Base-by-base conservation (phyloP, 1,140 invertebrate species). In the Sycophaga agraensis region DNA sequence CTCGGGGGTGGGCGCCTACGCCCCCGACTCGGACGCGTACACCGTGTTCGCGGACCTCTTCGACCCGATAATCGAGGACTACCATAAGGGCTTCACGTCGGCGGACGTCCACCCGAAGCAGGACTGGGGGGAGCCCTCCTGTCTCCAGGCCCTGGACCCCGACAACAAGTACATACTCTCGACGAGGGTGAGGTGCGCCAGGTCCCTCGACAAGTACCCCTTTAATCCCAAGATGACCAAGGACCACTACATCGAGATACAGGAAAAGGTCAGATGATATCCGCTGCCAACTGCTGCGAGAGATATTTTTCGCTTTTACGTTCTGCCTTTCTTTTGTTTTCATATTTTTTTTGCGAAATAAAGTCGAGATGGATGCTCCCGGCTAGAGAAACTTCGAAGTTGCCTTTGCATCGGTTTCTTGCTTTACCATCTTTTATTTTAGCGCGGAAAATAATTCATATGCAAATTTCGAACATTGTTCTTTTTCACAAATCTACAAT, bases 11-110 rank as follows among this genome's bases (percentile, higher is more conserved):
- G 90, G 89, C 59, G 71, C 90, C 26, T 91, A 91, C 73, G 90
- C 90, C 3, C 84, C 88, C 0, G 90, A 93, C 79, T 82, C 86
- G 0, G 85, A 91, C 48, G 78, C 86, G 3, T 93, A 93, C 76
- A 82, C 80, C 34, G 74, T 86, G 1, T 92, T 91, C 68, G 75
- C 75, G 11, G 82, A 84, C 40, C 74, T 93, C 9, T 93, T 93
- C 70, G 85, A 91, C 74, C 88, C 88, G 9, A 85, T 92, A 70
- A 91, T 93, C 70, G 83, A 88, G 63, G 89, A 91, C 56, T 91
- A 91, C 71, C 90, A 92, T 69, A 77, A 69, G 5, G 85, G 85
- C 45, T 86, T 89, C 72, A 84, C 84, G 53, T 75, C 83, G 24
- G 82, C 81, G 2, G 83, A 85, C 67, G 82, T 84, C 56, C 90